Evolutionary conservation across 2,113 vertebrate species (phyloP).

Genomic region (Thamnaconus septentrionalis): DNA sequence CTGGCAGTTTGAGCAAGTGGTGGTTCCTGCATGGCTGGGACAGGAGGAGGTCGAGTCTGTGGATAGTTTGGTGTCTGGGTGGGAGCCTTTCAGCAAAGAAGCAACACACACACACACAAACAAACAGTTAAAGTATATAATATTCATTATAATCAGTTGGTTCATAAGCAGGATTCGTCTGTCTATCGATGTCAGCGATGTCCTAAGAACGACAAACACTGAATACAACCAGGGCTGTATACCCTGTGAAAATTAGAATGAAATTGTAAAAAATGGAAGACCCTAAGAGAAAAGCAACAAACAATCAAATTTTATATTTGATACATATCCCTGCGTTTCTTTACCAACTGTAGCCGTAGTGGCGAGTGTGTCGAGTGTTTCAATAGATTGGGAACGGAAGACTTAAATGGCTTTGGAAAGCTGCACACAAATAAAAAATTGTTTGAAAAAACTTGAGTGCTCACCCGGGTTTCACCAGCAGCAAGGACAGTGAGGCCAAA

Average conservation of each 20-base stretch:
- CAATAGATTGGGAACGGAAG: too few relatives aligned
- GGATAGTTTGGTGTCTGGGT: constrained; percentile 57
- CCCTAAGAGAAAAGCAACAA: too few relatives aligned
- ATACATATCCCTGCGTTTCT: neutral
- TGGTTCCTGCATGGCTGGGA: constrained; percentile 16
- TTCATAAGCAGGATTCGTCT: neutral
- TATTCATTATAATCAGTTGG: neutral
- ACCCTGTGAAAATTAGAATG: too few relatives aligned
- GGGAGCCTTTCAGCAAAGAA: constrained; percentile 26
- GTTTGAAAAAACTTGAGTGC: neutral
- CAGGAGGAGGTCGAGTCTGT: constrained; percentile 58
- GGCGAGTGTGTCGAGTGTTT: neutral
- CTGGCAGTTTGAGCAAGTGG: constrained; percentile 17
- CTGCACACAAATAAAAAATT: neutral
- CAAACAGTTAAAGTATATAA: constrained; percentile 2
- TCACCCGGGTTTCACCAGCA: constrained; percentile 69
- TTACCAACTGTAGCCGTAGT: neutral
- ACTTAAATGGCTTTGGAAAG: too few relatives aligned
- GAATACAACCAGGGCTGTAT: too few relatives aligned
- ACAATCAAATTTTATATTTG: too few relatives aligned
- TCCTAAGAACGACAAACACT: too few relatives aligned
- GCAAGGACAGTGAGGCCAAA: constrained; percentile 77
- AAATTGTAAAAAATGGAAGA: too few relatives aligned
- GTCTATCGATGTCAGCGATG: neutral
- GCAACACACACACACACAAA: constrained; percentile 8